Evolutionary conservation across 2,888 invertebrate species (phyloP).

Genomic region (Cremastinae sp.): DNA sequence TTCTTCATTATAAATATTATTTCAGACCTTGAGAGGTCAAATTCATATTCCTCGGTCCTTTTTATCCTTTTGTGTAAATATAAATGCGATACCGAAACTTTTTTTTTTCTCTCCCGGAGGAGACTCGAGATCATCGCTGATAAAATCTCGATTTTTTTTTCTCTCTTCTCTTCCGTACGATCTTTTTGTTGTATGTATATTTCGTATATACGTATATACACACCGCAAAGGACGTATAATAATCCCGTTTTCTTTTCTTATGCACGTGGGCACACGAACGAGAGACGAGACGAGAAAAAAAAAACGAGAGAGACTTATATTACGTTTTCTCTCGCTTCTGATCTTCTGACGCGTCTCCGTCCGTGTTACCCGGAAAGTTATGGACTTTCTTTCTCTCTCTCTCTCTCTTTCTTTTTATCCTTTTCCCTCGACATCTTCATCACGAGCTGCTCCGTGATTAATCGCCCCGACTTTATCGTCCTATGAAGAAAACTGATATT

Average conservation of each 20-base stretch:
- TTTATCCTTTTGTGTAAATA: constrained; percentile 20
- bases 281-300: constrained; percentile 19
- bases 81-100: constrained; percentile 26
- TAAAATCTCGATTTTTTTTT: constrained; percentile 30
- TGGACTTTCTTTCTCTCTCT: constrained; percentile 13
- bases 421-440: constrained; percentile 35
- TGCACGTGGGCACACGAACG: constrained; percentile 45
- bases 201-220: constrained; percentile 32
- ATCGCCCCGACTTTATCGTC: constrained; percentile 28
- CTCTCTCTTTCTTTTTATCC: constrained; percentile 8
- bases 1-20: too few species aligned
- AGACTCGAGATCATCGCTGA: constrained; percentile 47
- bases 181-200: neutral
- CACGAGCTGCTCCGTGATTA: constrained; percentile 30
- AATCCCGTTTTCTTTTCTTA: constrained; percentile 53
- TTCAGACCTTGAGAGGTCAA: too few species aligned
- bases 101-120: constrained; percentile 24
- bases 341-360: constrained; percentile 32
- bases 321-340: constrained; percentile 35
- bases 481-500: neutral
- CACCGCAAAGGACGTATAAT: constrained; percentile 49
- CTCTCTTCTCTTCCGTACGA: constrained; percentile 31
- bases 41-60: constrained; percentile 1
- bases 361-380: constrained; percentile 39
- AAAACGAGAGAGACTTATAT: constrained; percentile 8